These are phyloP conservation scores for Gopherus flavomarginatus DNA, from an alignment of 2,113 vertebrate genomes.

Conservation along the genomic window DNA sequence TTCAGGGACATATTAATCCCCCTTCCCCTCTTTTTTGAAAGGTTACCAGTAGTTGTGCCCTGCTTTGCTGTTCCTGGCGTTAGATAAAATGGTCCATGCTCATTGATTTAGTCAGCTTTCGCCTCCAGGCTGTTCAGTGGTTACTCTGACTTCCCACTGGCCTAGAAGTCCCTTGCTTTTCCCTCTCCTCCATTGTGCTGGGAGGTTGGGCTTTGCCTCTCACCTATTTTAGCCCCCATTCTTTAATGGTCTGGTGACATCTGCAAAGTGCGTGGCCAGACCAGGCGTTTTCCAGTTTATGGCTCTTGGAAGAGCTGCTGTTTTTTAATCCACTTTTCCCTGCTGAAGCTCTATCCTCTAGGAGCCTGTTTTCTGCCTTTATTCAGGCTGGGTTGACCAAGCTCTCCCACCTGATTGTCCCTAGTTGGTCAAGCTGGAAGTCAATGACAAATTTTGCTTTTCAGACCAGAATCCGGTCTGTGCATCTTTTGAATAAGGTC, in stretches of 20 bases:
- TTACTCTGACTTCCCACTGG: too few relatives aligned
- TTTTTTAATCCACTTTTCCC: background rate
- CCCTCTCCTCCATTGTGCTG: background rate
- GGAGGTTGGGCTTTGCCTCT: background rate
- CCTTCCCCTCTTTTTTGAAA: too few relatives aligned
- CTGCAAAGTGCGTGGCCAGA: background rate
- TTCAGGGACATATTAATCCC: background rate
- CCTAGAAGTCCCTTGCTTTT: background rate
- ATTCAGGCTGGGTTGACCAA: background rate
- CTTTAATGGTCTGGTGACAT: background rate
- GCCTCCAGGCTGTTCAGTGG: too few relatives aligned
- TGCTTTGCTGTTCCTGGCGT: background rate
- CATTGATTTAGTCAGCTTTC: too few relatives aligned
- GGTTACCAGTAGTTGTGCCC: too few relatives aligned
- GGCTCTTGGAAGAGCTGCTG: background rate
- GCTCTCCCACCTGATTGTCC: background rate
- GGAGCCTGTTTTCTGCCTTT: background rate
- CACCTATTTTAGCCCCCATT: background rate
- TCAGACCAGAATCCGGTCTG: background rate
- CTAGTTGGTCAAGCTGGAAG: background rate
- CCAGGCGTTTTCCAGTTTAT: background rate
- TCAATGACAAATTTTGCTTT: background rate
- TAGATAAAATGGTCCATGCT: background rate
- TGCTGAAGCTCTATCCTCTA: background rate
- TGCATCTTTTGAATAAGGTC: background rate